Percentiles rank a stretch among this genome's conserved stretches.
These are phyloP conservation scores for Meteorus colon DNA, from an alignment of 2,888 invertebrate genomes.

Conservation along the genomic window DNA sequence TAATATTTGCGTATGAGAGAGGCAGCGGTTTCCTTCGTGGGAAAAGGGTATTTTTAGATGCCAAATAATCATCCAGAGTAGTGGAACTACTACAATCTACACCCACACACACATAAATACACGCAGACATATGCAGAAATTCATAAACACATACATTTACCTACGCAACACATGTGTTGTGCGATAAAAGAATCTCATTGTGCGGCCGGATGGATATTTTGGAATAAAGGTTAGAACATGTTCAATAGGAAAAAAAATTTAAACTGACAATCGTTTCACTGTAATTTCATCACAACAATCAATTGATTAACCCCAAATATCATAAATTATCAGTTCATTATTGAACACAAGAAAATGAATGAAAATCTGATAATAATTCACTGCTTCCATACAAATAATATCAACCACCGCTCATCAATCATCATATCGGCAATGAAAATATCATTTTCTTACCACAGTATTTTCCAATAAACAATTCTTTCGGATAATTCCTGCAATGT, in stretches of 20 bases:
- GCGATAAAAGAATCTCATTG: background rate
- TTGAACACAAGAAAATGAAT: background rate
- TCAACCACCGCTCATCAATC: too few species aligned
- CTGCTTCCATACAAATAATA: too few species aligned
- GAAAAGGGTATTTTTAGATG: slow-evolving; percentile 38
- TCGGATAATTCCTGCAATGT: background rate
- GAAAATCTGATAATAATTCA: too few species aligned
- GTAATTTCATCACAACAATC: background rate
- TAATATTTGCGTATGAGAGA: background rate
- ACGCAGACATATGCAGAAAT: background rate
- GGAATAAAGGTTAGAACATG: background rate
- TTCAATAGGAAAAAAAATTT: background rate
- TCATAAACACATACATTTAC: background rate
- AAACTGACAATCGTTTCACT: background rate
- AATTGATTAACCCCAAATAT: background rate
- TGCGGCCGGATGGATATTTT: background rate
- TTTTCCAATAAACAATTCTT: background rate
- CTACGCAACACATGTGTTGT: background rate
- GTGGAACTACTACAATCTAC: background rate
- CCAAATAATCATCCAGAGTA: slow-evolving; percentile 7
- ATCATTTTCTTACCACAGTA: background rate
- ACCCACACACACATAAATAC: background rate
- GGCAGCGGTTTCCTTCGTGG: slow-evolving; percentile 28
- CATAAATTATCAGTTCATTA: background rate
- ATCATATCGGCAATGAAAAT: too few species aligned